Conservation (phyloP, 2,113 vertebrate species). For the Oxyruncus cristatus region DNA sequence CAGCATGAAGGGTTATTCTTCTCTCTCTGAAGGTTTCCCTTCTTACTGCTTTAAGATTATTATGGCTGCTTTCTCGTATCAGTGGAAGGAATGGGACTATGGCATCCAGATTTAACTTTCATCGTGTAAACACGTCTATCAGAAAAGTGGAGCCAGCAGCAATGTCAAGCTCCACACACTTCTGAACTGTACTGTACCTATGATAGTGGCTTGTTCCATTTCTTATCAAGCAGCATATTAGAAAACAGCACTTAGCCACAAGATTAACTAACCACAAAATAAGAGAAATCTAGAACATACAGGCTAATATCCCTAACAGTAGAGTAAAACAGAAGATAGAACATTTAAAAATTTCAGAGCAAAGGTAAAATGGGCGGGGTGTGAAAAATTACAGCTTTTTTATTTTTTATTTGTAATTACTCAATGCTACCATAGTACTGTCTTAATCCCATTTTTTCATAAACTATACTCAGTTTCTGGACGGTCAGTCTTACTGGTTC, state of each 20-base stretch:
- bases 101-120: background rate
- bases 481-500: background rate
- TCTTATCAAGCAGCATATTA: background rate
- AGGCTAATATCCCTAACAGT: background rate
- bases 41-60: background rate
- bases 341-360: background rate
- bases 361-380: background rate
- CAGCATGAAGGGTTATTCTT: background rate
- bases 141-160: background rate
- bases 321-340: background rate
- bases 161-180: background rate
- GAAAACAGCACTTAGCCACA: background rate
- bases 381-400: background rate
- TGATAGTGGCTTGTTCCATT: background rate
- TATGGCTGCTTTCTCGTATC: background rate
- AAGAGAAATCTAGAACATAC: background rate
- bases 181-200: background rate
- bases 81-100: background rate
- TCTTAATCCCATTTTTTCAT: background rate
- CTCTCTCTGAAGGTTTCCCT: background rate
- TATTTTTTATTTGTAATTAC: background rate
- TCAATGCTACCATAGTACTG: background rate
- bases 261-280: background rate
- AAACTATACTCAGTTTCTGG: background rate
- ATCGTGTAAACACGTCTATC: background rate